Percentiles rank a stretch among this genome's conserved stretches.
These are phyloP conservation scores for Lochmaea crataegi DNA, from an alignment of 2,888 invertebrate genomes.

Conservation along the genomic window DNA sequence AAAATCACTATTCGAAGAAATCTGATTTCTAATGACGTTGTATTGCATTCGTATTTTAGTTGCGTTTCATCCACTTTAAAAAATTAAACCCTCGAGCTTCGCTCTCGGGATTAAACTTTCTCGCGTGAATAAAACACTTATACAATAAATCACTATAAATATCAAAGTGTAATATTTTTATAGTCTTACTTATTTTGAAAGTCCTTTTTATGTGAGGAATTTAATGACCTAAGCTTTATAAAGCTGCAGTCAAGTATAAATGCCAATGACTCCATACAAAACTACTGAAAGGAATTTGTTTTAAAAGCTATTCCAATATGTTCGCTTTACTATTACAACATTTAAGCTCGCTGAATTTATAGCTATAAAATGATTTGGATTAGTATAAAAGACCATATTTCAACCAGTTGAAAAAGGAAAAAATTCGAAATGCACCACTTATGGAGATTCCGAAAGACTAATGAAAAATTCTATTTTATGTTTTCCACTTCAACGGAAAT, in stretches of 20 bases:
- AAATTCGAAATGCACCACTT: slow-evolving; percentile 15
- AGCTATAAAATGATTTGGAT: slow-evolving; percentile 18
- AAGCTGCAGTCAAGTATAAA: background rate
- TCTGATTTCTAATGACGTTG: too few species aligned
- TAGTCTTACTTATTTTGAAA: too few species aligned
- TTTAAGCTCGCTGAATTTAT: slow-evolving; percentile 5
- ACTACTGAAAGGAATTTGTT: slow-evolving; percentile 1
- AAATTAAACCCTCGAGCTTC: too few species aligned
- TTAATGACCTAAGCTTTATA: background rate
- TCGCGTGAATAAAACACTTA: too few species aligned
- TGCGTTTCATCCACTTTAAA: too few species aligned
- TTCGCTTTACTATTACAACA: background rate
- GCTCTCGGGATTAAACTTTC: too few species aligned
- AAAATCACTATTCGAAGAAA: too few species aligned
- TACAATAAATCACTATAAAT: too few species aligned
- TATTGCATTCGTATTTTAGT: too few species aligned
- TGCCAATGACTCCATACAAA: background rate
- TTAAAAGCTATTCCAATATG: background rate
- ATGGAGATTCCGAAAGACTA: slow-evolving; percentile 24
- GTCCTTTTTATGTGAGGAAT: too few species aligned
- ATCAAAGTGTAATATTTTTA: too few species aligned
- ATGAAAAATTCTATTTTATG: slow-evolving; percentile 18
- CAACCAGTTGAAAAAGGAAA: slow-evolving; percentile 1
- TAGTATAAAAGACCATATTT: slow-evolving; percentile 21
- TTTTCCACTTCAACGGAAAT: slow-evolving; percentile 15